These are phyloP conservation scores for Ceyx melanurus DNA, from an alignment of 2,113 vertebrate species.

Conservation along the genomic window DNA sequence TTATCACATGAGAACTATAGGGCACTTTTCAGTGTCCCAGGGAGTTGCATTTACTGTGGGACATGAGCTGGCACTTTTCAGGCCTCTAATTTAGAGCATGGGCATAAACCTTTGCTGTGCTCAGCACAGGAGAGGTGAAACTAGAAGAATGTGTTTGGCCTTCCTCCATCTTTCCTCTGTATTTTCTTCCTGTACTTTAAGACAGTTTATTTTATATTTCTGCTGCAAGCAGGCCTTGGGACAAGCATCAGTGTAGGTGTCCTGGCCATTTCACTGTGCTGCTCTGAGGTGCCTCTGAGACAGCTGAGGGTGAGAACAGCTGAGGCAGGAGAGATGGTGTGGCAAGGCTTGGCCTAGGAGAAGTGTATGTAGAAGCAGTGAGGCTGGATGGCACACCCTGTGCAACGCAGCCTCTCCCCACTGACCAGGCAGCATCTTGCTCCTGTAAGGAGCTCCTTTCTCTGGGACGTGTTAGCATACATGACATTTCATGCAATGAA, in stretches of 20 bases:
- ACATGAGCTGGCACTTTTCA: neutral
- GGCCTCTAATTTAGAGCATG: neutral
- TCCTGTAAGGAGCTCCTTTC: neutral
- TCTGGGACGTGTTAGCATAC: neutral
- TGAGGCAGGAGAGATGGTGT: neutral
- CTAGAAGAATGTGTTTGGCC: neutral
- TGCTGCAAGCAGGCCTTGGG: neutral
- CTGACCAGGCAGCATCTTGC: neutral
- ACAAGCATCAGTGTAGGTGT: neutral
- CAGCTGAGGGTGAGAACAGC: neutral
- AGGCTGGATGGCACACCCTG: fast-evolving
- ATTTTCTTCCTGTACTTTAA: neutral
- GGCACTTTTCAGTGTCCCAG: neutral
- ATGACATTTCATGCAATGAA: neutral
- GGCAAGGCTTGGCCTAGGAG: neutral
- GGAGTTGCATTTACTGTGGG: neutral
- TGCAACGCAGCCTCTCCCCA: neutral
- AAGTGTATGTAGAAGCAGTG: neutral
- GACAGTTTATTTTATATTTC: neutral
- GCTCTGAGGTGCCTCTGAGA: neutral
- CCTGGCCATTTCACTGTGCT: neutral
- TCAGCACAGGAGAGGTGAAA: neutral
- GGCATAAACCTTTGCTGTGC: neutral
- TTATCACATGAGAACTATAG: neutral
- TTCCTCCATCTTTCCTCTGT: neutral